These are phyloP conservation scores for Erebia epiphron DNA, from an alignment of 2,888 invertebrate genomes.

Conservation along the genomic window DNA sequence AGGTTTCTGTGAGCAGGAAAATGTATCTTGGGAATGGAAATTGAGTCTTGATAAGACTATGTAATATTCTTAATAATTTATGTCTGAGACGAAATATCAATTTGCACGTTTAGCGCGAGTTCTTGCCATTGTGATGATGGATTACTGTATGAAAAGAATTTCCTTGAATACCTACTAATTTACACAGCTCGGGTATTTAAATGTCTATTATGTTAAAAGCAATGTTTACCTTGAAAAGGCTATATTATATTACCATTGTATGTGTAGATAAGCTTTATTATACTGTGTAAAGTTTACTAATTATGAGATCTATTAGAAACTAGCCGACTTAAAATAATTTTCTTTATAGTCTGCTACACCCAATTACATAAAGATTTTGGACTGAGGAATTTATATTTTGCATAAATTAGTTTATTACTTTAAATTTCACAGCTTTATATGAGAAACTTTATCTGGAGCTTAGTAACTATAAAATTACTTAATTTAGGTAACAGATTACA, in stretches of 20 bases:
- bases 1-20: slow-evolving; percentile 57
- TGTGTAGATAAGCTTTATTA: slow-evolving; percentile 17
- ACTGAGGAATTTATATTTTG: not conserved
- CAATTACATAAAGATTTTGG: not conserved
- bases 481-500: too few relatives aligned
- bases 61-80: slow-evolving; percentile 45
- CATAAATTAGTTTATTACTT: not conserved
- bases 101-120: slow-evolving; percentile 4
- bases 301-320: not conserved
- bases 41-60: slow-evolving; percentile 58
- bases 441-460: too few relatives aligned
- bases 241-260: slow-evolving; percentile 44
- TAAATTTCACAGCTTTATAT: not conserved
- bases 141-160: slow-evolving; percentile 42
- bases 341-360: not conserved
- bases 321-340: slow-evolving; percentile 4
- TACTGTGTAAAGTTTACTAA: slow-evolving; percentile 18
- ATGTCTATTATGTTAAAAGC: slow-evolving; percentile 53
- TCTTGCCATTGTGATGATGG: slow-evolving; percentile 4
- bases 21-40: too few relatives aligned
- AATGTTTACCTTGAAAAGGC: slow-evolving; percentile 51
- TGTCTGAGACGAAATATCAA: slow-evolving; percentile 45
- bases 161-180: slow-evolving; percentile 74
- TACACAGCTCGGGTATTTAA: slow-evolving; percentile 65
- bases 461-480: too few relatives aligned